Conservation (phyloP, 1,140 invertebrate genomes). For the Drosophila persimilis region DNA sequence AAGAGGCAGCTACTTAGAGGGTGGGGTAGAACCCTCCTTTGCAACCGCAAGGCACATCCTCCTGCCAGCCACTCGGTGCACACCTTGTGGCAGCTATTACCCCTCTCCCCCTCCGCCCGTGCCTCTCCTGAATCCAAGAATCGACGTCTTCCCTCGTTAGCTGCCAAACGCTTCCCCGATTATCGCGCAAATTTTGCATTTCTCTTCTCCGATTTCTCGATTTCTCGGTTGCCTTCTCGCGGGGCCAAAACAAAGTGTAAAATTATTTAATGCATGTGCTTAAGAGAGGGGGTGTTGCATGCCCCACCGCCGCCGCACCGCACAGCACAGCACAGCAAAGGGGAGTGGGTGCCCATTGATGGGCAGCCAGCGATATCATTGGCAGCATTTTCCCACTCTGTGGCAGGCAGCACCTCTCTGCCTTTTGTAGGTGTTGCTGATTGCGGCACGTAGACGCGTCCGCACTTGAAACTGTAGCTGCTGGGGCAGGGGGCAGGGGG, state of each 20-base stretch:
- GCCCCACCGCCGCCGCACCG: no score
- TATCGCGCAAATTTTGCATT: conserved; percentile 77
- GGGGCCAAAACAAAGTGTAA: conserved; percentile 72
- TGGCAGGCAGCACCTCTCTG: conserved; percentile 5
- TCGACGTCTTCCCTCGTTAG: conserved; percentile 59
- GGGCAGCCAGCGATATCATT: conserved; percentile 69
- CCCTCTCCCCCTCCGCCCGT: background rate
- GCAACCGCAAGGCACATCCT: background rate
- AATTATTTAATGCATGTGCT: conserved; percentile 79
- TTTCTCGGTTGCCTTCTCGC: background rate
- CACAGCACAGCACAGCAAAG: background rate
- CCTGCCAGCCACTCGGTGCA: background rate
- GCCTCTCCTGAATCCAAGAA: conserved; percentile 26
- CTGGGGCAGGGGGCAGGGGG: background rate
- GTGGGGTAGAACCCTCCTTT: no score
- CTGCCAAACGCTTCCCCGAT: conserved; percentile 72
- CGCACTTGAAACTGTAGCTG: conserved; percentile 57
- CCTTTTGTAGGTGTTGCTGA: conserved; percentile 76
- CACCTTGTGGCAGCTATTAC: background rate
- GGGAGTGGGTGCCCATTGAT: conserved; percentile 72
- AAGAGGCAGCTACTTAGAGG: no score
- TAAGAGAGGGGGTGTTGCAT: conserved; percentile 8
- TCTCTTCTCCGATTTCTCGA: conserved; percentile 4
- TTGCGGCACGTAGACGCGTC: conserved; percentile 68
- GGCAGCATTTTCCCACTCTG: conserved; percentile 38